Conservation (phyloP, 1,140 invertebrate genomes). For the Lasioglossum albipes region DNA sequence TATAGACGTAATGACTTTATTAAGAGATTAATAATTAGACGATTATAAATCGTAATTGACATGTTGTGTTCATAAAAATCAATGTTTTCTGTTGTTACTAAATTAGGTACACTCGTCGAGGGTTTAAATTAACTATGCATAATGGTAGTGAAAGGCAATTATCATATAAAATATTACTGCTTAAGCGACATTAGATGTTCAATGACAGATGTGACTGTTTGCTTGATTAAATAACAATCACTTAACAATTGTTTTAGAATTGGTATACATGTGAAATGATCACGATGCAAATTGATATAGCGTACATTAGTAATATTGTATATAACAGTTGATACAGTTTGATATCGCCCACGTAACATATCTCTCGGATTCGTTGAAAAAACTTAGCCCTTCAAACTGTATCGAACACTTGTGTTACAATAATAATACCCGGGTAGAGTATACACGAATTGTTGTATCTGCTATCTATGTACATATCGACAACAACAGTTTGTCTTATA, state of each 20-base stretch:
- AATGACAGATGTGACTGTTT: constrained; percentile 72
- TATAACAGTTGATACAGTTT: constrained; percentile 78
- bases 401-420: constrained; percentile 66
- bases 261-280: constrained; percentile 20
- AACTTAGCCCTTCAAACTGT: constrained; percentile 75
- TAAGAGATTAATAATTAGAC: neutral
- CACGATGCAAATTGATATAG: constrained; percentile 21
- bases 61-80: neutral
- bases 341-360: constrained; percentile 65
- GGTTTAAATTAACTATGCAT: neutral
- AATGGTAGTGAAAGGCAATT: constrained; percentile 1
- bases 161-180: constrained; percentile 38
- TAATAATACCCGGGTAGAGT: neutral
- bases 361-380: constrained; percentile 45
- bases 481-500: neutral
- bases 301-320: too few relatives aligned
- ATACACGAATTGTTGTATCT: neutral
- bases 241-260: constrained; percentile 43
- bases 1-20: neutral
- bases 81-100: neutral
- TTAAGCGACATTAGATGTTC: constrained; percentile 49
- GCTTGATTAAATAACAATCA: constrained; percentile 70
- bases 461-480: constrained; percentile 10
- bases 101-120: too few relatives aligned
- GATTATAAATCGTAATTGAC: neutral